Conservation (phyloP, 53 echinoderm and acorn worm genomes). For the Apostichopus leukothele region DNA sequence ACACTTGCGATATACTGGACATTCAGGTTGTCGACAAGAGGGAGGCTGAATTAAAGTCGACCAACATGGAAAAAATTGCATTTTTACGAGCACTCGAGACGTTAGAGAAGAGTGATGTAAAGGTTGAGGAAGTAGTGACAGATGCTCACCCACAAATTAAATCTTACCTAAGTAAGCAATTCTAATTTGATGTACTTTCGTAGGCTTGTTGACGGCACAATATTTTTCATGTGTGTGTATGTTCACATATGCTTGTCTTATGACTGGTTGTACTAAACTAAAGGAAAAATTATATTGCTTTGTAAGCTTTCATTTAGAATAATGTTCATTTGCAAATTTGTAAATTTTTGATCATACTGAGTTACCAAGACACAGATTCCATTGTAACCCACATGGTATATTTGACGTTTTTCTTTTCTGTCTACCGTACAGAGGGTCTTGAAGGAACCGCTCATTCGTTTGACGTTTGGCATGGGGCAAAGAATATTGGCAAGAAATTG, state of each 20-base stretch:
- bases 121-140: conserved; percentile 2
- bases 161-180: conserved; percentile 30
- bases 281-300: not conserved
- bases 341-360: no score
- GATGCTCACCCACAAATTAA: conserved; percentile 36
- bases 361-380: no score
- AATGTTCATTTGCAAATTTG: no score
- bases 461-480: conserved; percentile 23
- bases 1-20: not conserved
- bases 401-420: no score
- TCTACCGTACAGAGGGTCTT: not conserved
- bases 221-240: not conserved
- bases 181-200: not conserved
- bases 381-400: no score
- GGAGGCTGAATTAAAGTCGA: not conserved
- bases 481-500: conserved; percentile 15
- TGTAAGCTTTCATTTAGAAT: no score
- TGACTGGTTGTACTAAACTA: not conserved
- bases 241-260: not conserved
- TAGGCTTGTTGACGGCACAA: no score
- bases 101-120: not conserved
- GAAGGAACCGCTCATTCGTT: not conserved
- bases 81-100: not conserved
- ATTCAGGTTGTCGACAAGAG: not conserved
- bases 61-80: conserved; percentile 9